A percentile compares a stretch with the other conserved stretches of the same genome.
These are phyloP conservation scores for Lamellibrachia columna DNA, from an alignment of 2,888 invertebrate species.

Conservation along the genomic window DNA sequence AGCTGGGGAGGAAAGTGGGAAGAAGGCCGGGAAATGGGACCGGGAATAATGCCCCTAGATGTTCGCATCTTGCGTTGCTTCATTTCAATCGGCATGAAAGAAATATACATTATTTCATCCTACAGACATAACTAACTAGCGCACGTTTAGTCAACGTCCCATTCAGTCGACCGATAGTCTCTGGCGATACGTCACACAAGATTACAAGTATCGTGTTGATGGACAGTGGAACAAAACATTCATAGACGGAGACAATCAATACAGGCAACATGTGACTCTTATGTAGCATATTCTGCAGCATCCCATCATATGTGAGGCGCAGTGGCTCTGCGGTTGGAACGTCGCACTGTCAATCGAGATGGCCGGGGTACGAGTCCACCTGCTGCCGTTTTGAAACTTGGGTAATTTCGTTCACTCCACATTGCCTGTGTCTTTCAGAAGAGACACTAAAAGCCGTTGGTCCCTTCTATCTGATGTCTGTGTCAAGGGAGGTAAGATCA, in stretches of 20 bases:
- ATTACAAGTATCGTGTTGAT: not conserved
- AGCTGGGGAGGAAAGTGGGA: not conserved
- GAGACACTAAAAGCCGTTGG: too few relatives aligned
- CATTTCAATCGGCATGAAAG: not conserved
- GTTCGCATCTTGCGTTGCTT: not conserved
- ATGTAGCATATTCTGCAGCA: not conserved
- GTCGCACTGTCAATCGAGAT: too few relatives aligned
- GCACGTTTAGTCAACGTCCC: not conserved
- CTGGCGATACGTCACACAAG: not conserved
- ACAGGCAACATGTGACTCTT: not conserved
- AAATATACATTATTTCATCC: not conserved
- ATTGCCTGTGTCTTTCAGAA: too few relatives aligned
- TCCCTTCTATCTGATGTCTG: too few relatives aligned
- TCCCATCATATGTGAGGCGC: too few relatives aligned
- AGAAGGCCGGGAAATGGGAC: not conserved
- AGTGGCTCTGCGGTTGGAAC: too few relatives aligned
- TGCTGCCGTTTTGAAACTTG: too few relatives aligned
- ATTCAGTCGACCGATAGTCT: not conserved
- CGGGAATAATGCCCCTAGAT: not conserved
- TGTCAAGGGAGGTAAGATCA: too few relatives aligned
- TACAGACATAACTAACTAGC: not conserved
- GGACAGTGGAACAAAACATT: not conserved
- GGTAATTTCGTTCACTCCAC: too few relatives aligned
- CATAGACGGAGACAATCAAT: not conserved
- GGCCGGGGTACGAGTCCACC: too few relatives aligned